These are phyloP conservation scores for Dinoponera quadriceps DNA, from an alignment of 1,140 invertebrate genomes.

Conservation along the genomic window DNA sequence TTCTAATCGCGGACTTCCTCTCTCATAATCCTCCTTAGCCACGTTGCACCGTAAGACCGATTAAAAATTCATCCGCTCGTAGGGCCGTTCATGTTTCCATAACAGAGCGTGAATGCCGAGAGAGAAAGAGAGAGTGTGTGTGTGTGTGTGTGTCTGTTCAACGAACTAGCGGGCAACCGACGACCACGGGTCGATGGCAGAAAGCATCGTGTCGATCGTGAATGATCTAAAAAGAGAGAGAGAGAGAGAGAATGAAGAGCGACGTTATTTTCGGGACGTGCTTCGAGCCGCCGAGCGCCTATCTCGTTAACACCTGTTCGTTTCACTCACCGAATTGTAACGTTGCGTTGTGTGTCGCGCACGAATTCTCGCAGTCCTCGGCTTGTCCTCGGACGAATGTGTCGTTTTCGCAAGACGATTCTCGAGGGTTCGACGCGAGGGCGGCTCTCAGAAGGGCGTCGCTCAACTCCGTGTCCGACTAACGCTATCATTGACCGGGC, in stretches of 20 bases:
- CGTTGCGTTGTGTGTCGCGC: not conserved
- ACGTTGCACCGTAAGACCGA: conserved; percentile 1
- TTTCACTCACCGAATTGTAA: conserved; percentile 44
- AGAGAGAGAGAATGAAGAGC: conserved; percentile 16
- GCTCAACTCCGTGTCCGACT: conserved; percentile 46
- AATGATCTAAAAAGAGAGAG: conserved; percentile 51
- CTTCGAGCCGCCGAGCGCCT: conserved; percentile 1
- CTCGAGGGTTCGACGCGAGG: no score
- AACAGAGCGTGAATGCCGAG: not conserved
- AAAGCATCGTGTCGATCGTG: conserved; percentile 30
- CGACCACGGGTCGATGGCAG: conserved; percentile 46
- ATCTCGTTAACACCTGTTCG: conserved; percentile 19
- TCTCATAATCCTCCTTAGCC: conserved; percentile 7
- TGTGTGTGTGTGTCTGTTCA: no score
- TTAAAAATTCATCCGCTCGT: conserved; percentile 18
- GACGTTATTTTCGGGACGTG: conserved; percentile 54
- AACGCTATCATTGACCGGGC: conserved; percentile 54
- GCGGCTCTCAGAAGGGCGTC: not conserved
- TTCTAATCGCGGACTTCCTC: not conserved
- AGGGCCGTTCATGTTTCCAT: not conserved
- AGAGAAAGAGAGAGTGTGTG: no score
- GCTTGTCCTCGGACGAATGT: not conserved
- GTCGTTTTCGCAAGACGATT: no score
- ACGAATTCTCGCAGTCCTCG: not conserved
- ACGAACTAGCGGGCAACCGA: not conserved